Evolutionary conservation across 2,113 vertebrate species (phyloP), one percentile per base, ranked within the genome.

Genomic region (Butastur rufipennis): DNA sequence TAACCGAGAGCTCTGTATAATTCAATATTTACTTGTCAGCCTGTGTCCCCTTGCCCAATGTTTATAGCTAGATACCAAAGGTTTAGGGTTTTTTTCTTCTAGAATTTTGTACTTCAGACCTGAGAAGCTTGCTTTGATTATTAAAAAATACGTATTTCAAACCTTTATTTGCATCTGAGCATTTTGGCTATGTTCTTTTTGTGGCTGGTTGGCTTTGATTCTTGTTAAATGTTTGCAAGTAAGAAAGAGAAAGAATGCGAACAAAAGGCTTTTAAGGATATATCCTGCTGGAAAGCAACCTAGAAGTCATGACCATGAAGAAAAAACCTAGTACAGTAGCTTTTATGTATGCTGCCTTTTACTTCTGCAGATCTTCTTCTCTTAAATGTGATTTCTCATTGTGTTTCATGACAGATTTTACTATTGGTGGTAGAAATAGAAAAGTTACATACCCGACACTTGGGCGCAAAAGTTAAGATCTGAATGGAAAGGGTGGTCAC

Each of bases 131-230:
- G 25, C 92, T 94, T 95, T 93, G 71, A 78, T 94, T 95, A 88
- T 85, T 87, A 48, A 91, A 87, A 91, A 75, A 75, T 63, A 52
- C 2, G 6, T 66, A 42, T 68, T 65, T 88, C 86, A 84, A 86
- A 65, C 74, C 68, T 83, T 80, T 75, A 90, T 96, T 97, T 96
- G 87, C 94, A 93, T 97, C 83, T 79, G 77, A 97, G 89, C 58
- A 45, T 91, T 88, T 66, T 86, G 75, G 40, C 65, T 86, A 1
- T 86, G 38, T 80, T 91, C 81, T 91, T 96, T 92, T 53, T 93
- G 67, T 73, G 59, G 16, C 75, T 87, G 47, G 26, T 48, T 71
- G 75, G 21, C 90, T 96, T 95, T 93, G 90, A 94, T 95, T 94
- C 88, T 56, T 66, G 59, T 83, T 94, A 94, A 94, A 88, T 93